Evolutionary conservation across 2,797 vertebrate species (phyloP), one percentile per base, ranked within the genome.

Genomic region (Rhinatrema bivittatum): DNA sequence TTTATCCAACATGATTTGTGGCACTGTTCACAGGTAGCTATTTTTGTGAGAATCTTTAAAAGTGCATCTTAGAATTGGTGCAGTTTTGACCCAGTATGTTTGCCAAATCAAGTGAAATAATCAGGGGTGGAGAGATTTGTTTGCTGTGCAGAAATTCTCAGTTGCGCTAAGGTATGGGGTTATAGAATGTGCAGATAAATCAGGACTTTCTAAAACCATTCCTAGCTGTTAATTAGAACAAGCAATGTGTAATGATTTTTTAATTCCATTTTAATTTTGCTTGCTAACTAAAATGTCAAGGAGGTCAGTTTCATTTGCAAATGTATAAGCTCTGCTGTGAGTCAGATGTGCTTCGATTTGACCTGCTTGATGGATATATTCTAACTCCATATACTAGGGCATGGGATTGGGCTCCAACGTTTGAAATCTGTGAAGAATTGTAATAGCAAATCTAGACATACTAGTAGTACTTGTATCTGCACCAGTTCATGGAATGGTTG

Each of bases 331-430:
- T 53, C 9, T 56, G 45, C 34, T 56, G 28, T 0, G 47, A 32
- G 41, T 53, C 66, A 42, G 22, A 47, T 8, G 51, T 81, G 74
- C 69, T 62, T 79, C 76, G 52, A 41, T 42, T 65, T 44, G 72
- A 47, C n/a, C n/a, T n/a, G n/a, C n/a, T n/a, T n/a, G n/a, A n/a
- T n/a, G n/a, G n/a, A n/a, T n/a, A n/a, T n/a, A n/a, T n/a, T n/a
- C n/a, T n/a, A n/a, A n/a, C n/a, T n/a, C n/a, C n/a, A n/a, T n/a
- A n/a, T n/a, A n/a, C n/a, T n/a, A n/a, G n/a, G n/a, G n/a, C n/a
- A n/a, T n/a, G n/a, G n/a, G n/a, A n/a, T n/a, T n/a, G n/a, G n/a
- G n/a, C n/a, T n/a, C n/a, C n/a, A n/a, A n/a, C n/a, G n/a, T n/a
- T n/a, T n/a, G n/a, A n/a, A n/a, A n/a, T n/a, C n/a, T n/a, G n/a